These are phyloP conservation scores for Neuroterus valhalla DNA, from an alignment of 1,140 invertebrate genomes.

Conservation along the genomic window DNA sequence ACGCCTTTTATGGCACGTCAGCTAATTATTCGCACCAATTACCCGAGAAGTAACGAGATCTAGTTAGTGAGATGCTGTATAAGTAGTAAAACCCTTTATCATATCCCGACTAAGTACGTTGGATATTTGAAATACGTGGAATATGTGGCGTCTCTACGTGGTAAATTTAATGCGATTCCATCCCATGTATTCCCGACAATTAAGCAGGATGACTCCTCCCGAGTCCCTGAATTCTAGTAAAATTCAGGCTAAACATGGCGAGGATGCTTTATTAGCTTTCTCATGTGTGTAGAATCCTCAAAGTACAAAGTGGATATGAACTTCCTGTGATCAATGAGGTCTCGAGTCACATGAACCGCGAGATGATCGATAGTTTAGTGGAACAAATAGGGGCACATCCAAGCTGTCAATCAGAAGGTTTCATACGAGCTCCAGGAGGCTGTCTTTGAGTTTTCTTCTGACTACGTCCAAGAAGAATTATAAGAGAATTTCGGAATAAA, in stretches of 20 bases:
- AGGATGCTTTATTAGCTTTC: not conserved
- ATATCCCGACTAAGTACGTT: not conserved
- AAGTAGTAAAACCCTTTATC: not conserved
- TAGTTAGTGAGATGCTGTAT: not conserved
- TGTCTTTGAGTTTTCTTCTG: not conserved
- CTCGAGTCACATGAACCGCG: not conserved
- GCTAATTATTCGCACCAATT: too few relatives aligned
- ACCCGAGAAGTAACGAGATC: not conserved
- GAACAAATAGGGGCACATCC: constrained; percentile 5
- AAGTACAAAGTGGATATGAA: not conserved
- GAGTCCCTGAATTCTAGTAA: not conserved
- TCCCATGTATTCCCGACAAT: not conserved
- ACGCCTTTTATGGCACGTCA: too few relatives aligned
- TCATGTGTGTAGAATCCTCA: not conserved
- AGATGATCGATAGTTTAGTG: constrained; percentile 16
- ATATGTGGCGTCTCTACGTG: not conserved
- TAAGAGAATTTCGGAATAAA: too few relatives aligned
- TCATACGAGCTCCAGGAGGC: not conserved
- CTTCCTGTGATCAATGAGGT: constrained; percentile 7
- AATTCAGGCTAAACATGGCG: not conserved
- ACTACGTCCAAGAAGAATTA: not conserved
- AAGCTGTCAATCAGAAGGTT: not conserved
- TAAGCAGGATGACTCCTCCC: constrained; percentile 8
- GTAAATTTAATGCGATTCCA: constrained; percentile 9
- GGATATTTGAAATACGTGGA: constrained; percentile 1